Evolutionary conservation across 1,140 invertebrate genomes (phyloP), one percentile per base, ranked within the genome.

Genomic region (Branchinecta lynchi): DNA sequence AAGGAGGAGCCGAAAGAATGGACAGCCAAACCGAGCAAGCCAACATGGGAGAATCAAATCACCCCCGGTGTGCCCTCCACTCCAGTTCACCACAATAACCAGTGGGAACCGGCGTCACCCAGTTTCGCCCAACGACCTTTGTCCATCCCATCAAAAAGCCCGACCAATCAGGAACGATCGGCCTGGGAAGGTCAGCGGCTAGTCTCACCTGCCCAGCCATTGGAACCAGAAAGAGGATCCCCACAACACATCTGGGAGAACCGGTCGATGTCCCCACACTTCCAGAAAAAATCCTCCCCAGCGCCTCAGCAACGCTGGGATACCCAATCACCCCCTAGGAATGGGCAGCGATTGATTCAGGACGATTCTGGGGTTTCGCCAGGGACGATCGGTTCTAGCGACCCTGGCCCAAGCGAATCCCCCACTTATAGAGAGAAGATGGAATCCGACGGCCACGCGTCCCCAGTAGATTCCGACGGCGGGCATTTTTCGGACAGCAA

Each of bases 281-380:
- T 32, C 32, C 44, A 8, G 45, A 44, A 10, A 68, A 68, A 21
- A 45, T 44, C 21, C 3, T 68, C 44, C 43, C 68, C 21, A 32
- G 21, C 3, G 21, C 45, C 12, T 45, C 44, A 44, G 32, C 68
- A n/a, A 9, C 65, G 65, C 65, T 45, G 17, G 46, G 44, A 9
- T 45, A 68, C 44, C 7, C 44, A 43, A 17, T 17, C 44, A 68
- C 43, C 65, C 68, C 65, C 15, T 44, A 43, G 70, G n/a, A 45
- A 8, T 68, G 44, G 15, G 20, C 65, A 69, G 44, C 10, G 32
- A 0, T 15, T 43, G 67, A 44, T 45, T n/a, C 71, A 69, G 9
- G 66, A 71, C 65, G 71, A 71, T 71, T 71, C 71, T 3, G 71
- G 71, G 3, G 66, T 71, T 7, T 71, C 71, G 7, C 71, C 71